Evolutionary conservation across 2,797 vertebrate species (phyloP), one percentile per base, ranked within the genome.

Genomic region (Hydrocynus forskahlii): DNA sequence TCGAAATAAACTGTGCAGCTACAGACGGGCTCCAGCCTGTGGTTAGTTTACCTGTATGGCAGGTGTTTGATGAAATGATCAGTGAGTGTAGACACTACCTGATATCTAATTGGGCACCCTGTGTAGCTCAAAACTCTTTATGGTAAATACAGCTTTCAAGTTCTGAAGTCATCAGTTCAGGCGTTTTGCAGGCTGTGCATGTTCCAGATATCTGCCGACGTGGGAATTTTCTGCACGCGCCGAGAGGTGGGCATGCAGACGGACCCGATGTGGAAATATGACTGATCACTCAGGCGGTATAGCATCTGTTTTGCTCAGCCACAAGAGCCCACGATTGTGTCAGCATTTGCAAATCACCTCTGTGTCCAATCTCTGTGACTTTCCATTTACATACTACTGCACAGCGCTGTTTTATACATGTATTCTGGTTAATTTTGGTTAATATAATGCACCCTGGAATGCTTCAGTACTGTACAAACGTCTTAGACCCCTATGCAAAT

Each of bases 221-320:
- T 19, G 60, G 40, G 52, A 45, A 21, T 76, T 68, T 75, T 72
- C 29, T 7, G 0, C 43, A 70, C 67, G 71, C 40, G 23, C 76
- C 71, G 54, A 70, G 54, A 69, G 38, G 43, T 25, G 62, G 35
- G 38, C 48, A 29, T 76, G 73, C 59, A 62, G 23, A 77, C 40
- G 25, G 29, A 70, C 68, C 40, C 38, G 76, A 76, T 57, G 63
- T 66, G 23, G 48, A 68, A 75, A 62, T 76, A 48, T 81, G 78
- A 74, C 62, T 67, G 59, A 77, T 77, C 50, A 72, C 67, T 59
- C 23, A n/a, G 0, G 4, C 62, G 35, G 7, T 16, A 19, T 6
- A 66, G 64, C 79, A 81, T 73, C 78, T 64, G 68, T 66, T 86
- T 82, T 38, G 55, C n/a, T 57, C 6, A 45, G 10, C 80, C 48